Base-by-base conservation (phyloP, 2,797 vertebrate genomes). In the Aplochiton taeniatus region DNA sequence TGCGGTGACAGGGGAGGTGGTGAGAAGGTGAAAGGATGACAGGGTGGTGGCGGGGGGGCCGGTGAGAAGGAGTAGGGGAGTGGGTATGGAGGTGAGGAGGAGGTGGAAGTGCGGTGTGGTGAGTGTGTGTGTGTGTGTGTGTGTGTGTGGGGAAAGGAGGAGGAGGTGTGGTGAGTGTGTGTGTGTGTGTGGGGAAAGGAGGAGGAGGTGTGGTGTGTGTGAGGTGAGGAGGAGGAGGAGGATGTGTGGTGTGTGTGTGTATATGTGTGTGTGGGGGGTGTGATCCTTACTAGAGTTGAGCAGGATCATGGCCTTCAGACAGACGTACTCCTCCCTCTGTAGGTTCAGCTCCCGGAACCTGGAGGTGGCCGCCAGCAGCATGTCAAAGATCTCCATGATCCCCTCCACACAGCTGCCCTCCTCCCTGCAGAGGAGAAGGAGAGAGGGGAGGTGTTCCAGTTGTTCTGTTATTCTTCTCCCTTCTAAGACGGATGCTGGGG, bases 371-470 rank as follows among this genome's bases (percentile, higher is more conserved):
- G 96, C 95, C 81, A 99, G 87, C 44, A 99, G 92, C 96, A 98
- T 98, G 90, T 98, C 97, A 79, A 99, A 98, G 76, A 98, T 98
- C 86, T 98, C 97, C 93, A 98, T 89, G 87, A 98, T 96, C 65
- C 97, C 97, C 89, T 99, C 97, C 43, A 99, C 96, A 9, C 96
- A 98, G 76, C 93, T 95, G 0, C 97, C 95, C 69, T 98, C 97
- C 12, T 98, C 97, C 92, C 97, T 99, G 69, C 17, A 71, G 83
- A 80, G 79, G 54, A 63, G 47, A 61, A 11, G 56, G 11, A 52
- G 46, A 70, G 11, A 6, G 13, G 47, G 42, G 49, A 16, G 8
- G 18, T 11, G 17, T 31, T 14, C 10, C 6, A n/a, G 17, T 20
- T 10, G n/a, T n/a, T n/a, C n/a, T n/a, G n/a, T n/a, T n/a, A n/a